A percentile compares a stretch with the other conserved stretches of the same genome.
Conservation (phyloP, 2,113 vertebrate species). For the Dasypus novemcinctus region DNA sequence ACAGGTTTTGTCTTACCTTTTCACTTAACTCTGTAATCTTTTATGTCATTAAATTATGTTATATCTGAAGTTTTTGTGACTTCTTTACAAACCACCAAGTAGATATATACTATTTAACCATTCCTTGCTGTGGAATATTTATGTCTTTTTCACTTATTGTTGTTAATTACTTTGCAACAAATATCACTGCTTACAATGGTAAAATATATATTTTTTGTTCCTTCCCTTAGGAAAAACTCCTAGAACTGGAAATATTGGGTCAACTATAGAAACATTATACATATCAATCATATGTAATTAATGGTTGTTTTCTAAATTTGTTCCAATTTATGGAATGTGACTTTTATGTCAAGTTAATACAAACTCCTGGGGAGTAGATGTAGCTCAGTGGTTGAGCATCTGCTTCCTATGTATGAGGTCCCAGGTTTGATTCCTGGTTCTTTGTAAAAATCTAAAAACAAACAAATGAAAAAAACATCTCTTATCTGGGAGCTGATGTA, state of each 20-base stretch:
- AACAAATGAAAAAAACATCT: no score
- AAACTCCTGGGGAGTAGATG: not conserved
- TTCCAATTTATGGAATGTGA: not conserved
- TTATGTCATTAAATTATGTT: not conserved
- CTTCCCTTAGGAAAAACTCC: not conserved
- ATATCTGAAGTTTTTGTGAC: not conserved
- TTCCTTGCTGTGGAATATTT: not conserved
- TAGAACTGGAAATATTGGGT: not conserved
- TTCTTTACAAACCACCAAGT: not conserved
- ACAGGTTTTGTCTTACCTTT: not conserved
- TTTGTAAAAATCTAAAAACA: no score
- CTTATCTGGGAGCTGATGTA: no score
- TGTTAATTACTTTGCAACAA: not conserved
- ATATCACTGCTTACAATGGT: not conserved
- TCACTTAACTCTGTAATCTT: not conserved
- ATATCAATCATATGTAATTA: not conserved
- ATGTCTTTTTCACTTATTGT: not conserved
- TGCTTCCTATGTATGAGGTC: no score
- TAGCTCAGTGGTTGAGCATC: no score
- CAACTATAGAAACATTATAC: not conserved
- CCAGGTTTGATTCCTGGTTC: no score
- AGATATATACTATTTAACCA: not conserved
- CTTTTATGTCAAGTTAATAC: not conserved
- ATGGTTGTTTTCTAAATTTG: constrained; percentile 1
- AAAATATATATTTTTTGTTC: not conserved